These are phyloP conservation scores for Temnothorax longispinosus DNA, from an alignment of 1,140 invertebrate genomes.

Conservation along the genomic window DNA sequence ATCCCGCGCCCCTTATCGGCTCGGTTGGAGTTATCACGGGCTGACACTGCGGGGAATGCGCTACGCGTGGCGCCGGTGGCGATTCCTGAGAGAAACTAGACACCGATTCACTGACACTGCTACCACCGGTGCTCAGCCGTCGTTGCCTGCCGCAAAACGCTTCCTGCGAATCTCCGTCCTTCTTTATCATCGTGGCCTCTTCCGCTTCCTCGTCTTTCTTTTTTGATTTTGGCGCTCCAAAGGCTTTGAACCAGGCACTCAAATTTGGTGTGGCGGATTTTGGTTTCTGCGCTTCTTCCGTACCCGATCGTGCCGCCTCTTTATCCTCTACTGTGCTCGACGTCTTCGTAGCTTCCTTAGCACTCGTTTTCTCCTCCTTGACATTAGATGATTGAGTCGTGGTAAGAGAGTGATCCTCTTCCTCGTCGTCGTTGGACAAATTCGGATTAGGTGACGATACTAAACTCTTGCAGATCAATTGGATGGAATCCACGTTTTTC, in stretches of 20 bases:
- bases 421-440: slow-evolving; percentile 83
- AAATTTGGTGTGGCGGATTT: slow-evolving; percentile 91
- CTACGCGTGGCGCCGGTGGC: slow-evolving; percentile 77
- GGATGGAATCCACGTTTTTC: slow-evolving; percentile 86
- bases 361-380: slow-evolving; percentile 69
- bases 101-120: slow-evolving; percentile 83
- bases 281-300: slow-evolving; percentile 81
- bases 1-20: slow-evolving; percentile 82
- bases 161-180: slow-evolving; percentile 78
- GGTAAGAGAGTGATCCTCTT: slow-evolving; percentile 72
- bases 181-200: slow-evolving; percentile 70
- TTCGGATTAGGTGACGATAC: slow-evolving; percentile 83
- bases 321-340: slow-evolving; percentile 69
- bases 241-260: slow-evolving; percentile 96
- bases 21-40: slow-evolving; percentile 76
- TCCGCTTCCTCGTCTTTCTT: slow-evolving; percentile 83
- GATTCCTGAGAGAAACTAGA: slow-evolving; percentile 85
- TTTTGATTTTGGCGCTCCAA: slow-evolving; percentile 91
- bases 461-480: slow-evolving; percentile 83
- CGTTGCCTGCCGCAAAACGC: slow-evolving; percentile 77
- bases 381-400: slow-evolving; percentile 40
- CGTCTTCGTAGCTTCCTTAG: slow-evolving; percentile 54
- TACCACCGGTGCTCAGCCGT: slow-evolving; percentile 82
- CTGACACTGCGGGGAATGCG: slow-evolving; percentile 82
- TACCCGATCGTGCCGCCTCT: slow-evolving; percentile 73